phyloP scores from a whole-genome alignment of 2,888 invertebrate species.

The Drosophila atripex region DNA sequence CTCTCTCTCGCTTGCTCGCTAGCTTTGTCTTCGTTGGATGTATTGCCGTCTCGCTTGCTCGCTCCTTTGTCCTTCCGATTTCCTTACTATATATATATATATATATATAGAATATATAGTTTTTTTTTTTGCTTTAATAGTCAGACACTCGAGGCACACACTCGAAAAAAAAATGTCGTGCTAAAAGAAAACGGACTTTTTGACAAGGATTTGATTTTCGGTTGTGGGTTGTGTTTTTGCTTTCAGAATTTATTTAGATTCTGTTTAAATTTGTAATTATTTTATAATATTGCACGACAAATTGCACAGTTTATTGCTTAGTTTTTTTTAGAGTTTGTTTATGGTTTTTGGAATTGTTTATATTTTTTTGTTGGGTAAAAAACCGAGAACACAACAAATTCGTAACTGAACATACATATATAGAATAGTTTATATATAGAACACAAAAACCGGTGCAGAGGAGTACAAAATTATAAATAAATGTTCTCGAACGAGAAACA shows the following conservation, averaged over 20 bases:
- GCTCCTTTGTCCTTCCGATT: slow-evolving; percentile 41
- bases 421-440: slow-evolving; percentile 55
- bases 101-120: slow-evolving; percentile 16
- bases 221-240: not conserved
- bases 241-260: not conserved
- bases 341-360: slow-evolving; percentile 29
- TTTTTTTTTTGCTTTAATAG: slow-evolving; percentile 17
- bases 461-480: slow-evolving; percentile 83
- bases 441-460: slow-evolving; percentile 82
- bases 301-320: slow-evolving; percentile 36
- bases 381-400: slow-evolving; percentile 81
- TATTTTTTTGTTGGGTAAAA: slow-evolving; percentile 65
- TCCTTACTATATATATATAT: slow-evolving; percentile 35
- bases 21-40: slow-evolving; percentile 1
- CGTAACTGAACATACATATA: slow-evolving; percentile 76
- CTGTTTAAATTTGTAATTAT: not conserved
- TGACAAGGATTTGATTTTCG: slow-evolving; percentile 19
- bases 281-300: slow-evolving; percentile 25
- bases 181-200: slow-evolving; percentile 24
- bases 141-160: slow-evolving; percentile 45
- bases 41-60: slow-evolving; percentile 39
- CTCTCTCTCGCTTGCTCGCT: slow-evolving; percentile 11
- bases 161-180: slow-evolving; percentile 35
- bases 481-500: slow-evolving; percentile 82
- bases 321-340: slow-evolving; percentile 31